phyloP scores from a whole-genome alignment of 2,888 invertebrate species.

The Baronia brevicornis region DNA sequence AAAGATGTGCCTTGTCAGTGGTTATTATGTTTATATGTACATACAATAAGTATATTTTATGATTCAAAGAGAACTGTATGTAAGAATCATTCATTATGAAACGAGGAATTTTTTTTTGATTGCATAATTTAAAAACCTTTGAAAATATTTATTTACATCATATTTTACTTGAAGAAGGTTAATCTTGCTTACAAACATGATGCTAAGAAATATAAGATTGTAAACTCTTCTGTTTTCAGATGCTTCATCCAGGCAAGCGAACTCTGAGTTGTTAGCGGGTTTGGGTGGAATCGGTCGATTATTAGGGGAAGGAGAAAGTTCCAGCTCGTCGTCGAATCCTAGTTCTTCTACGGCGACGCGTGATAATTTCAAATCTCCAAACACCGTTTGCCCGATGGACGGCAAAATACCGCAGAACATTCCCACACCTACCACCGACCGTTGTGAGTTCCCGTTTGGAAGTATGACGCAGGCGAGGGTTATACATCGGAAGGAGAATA shows the following conservation, averaged over 20 bases:
- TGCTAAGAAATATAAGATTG: too few relatives aligned
- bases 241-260: constrained; percentile 43
- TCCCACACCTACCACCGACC: constrained; percentile 74
- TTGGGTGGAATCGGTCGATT: constrained; percentile 58
- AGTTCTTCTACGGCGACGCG: constrained; percentile 44
- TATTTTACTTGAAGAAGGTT: too few relatives aligned
- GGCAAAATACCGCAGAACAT: constrained; percentile 79
- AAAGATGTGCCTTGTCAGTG: too few relatives aligned
- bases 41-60: too few relatives aligned
- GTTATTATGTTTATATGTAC: too few relatives aligned
- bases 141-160: too few relatives aligned
- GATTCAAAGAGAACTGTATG: too few relatives aligned
- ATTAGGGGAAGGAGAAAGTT: constrained; percentile 35
- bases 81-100: too few relatives aligned
- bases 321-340: constrained; percentile 24
- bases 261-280: constrained; percentile 50
- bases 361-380: constrained; percentile 84
- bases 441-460: constrained; percentile 86
- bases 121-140: too few relatives aligned
- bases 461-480: constrained; percentile 94
- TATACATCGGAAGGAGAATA: constrained; percentile 83
- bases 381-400: constrained; percentile 91
- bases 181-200: too few relatives aligned
- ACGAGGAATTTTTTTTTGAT: too few relatives aligned
- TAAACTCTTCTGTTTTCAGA: constrained; percentile 29